Evolutionary conservation across 2,888 invertebrate species (phyloP).

Genomic region (Pammene aurita): DNA sequence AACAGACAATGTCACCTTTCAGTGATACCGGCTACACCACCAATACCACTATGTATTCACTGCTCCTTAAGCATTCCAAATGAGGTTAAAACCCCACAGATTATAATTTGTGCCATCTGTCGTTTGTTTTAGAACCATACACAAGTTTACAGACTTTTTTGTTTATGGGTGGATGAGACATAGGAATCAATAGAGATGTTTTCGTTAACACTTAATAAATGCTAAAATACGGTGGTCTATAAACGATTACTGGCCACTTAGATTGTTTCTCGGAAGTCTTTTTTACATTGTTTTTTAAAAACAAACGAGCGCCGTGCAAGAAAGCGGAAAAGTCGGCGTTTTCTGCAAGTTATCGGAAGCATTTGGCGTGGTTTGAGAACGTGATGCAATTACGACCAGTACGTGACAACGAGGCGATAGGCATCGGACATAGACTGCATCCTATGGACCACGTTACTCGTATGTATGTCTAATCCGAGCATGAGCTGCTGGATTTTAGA

Average conservation of each 20-base stretch:
- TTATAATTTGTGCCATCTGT: too few species aligned
- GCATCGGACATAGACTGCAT: slow-evolving; percentile 28
- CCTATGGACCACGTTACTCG: background rate
- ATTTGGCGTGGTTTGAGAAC: slow-evolving; percentile 50
- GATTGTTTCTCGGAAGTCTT: slow-evolving; percentile 2
- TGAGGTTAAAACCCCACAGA: too few species aligned
- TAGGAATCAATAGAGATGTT: too few species aligned
- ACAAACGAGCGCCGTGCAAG: slow-evolving; percentile 50
- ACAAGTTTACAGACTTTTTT: too few species aligned
- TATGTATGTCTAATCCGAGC: too few species aligned
- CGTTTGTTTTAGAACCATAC: too few species aligned
- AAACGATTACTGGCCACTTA: slow-evolving; percentile 6
- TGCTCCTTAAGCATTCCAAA: too few species aligned
- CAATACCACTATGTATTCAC: too few species aligned
- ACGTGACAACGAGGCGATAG: slow-evolving; percentile 52
- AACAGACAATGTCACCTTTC: background rate
- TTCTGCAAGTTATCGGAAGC: slow-evolving; percentile 52
- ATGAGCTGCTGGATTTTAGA: too few species aligned
- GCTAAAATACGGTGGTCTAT: background rate
- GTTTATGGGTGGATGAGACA: too few species aligned
- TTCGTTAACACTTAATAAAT: too few species aligned
- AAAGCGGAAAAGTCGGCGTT: slow-evolving; percentile 61
- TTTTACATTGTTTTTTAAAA: slow-evolving; percentile 45
- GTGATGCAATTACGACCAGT: slow-evolving; percentile 58
- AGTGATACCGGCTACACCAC: too few species aligned